Evolutionary conservation across 2,113 vertebrate genomes (phyloP), one percentile per base, ranked within the genome.

Genomic region (Columba livia): DNA sequence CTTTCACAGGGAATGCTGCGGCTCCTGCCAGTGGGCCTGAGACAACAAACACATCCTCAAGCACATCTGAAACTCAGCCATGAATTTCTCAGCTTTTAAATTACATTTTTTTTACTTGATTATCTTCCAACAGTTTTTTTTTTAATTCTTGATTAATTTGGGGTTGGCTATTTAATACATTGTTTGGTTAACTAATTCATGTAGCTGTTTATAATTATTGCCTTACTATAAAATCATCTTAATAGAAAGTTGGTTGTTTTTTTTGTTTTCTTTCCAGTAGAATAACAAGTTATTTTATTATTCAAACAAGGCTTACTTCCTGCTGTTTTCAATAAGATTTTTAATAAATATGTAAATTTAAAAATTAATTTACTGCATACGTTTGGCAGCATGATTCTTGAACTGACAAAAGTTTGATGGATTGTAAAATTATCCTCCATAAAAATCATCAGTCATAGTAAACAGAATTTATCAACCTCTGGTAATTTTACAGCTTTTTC

Each of bases 341-440:
- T 98, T 98, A 98, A 98, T 98, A 98, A 98, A 98, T 98, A 98
- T 98, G 98, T 98, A 98, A 98, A 98, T 98, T 96, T 96, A 80
- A 95, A 98, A 97, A 98, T 98, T 98, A 97, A 98, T 98, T 98
- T 98, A 97, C 97, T 97, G 94, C 97, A 96, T 98, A 95, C 44
- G 71, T 97, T 98, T 97, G 97, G 94, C 97, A 93, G 94, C 91
- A 80, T 97, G 96, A 97, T 97, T 97, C 98, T 97, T 86, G 90
- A 98, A 97, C 94, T 97, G 97, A 98, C 97, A 97, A 97, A 98
- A 97, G 94, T 96, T 88, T 97, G 98, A 98, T 97, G 94, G 97
- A 98, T 98, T 97, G 91, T 98, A 97, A 97, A 97, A 97, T 98
- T 98, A 97, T 97, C 96, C 92, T 72, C 90, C 94, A 95, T 97